These are phyloP conservation scores for Phrynocephalus vlangalii DNA, from an alignment of 2,797 vertebrate species.

Conservation along the genomic window DNA sequence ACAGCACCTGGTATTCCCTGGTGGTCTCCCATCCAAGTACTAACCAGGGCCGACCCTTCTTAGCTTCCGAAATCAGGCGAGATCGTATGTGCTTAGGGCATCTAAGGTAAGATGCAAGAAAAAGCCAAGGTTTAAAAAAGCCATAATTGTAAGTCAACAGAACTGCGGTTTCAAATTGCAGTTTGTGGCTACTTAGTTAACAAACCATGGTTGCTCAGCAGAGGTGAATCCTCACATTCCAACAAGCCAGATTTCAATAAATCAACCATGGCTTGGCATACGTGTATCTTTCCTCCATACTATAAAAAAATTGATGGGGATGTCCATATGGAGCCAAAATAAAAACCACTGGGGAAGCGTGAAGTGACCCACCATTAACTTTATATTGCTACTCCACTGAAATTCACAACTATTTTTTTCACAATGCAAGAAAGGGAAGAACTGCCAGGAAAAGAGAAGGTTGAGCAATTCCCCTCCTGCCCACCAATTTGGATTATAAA, in stretches of 20 bases:
- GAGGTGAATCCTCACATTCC: not conserved
- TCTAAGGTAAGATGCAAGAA: not conserved
- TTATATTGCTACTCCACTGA: not conserved
- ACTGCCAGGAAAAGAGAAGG: not conserved
- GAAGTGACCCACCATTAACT: not conserved
- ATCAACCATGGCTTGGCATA: not conserved
- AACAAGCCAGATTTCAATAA: not conserved
- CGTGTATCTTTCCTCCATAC: not conserved
- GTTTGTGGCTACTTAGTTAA: not conserved
- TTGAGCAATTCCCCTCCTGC: not conserved
- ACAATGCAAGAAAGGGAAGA: not conserved
- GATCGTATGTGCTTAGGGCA: too few relatives aligned
- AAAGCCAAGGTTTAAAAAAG: not conserved
- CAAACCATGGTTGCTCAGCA: not conserved
- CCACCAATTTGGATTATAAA: too few relatives aligned
- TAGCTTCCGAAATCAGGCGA: too few relatives aligned
- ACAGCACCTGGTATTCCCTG: too few relatives aligned
- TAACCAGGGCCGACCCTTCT: too few relatives aligned
- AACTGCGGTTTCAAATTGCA: not conserved
- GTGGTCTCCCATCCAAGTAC: too few relatives aligned
- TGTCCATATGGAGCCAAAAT: not conserved
- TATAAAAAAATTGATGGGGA: not conserved
- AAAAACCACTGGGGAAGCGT: not conserved
- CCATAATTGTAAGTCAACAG: not conserved
- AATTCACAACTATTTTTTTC: not conserved